These are phyloP conservation scores for Scaptomyza flava DNA, from an alignment of 2,888 invertebrate species.

Conservation along the genomic window DNA sequence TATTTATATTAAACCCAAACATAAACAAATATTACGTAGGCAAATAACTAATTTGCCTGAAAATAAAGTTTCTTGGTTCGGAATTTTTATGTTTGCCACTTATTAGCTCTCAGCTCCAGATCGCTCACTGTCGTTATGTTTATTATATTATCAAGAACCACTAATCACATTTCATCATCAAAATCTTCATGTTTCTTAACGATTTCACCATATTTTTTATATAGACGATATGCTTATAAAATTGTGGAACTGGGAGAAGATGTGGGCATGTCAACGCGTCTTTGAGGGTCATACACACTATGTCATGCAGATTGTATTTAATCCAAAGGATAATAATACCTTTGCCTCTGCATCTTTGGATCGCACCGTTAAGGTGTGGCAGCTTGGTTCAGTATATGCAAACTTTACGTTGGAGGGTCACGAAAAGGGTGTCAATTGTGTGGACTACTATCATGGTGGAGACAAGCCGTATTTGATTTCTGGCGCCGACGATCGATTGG, in stretches of 20 bases:
- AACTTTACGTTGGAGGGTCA: slow-evolving; percentile 99
- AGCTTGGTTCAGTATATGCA: slow-evolving; percentile 97
- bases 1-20: too few species aligned
- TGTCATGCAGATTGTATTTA: slow-evolving; percentile 99
- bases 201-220: slow-evolving; percentile 17
- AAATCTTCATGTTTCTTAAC: background rate
- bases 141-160: background rate
- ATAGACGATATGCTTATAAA: slow-evolving; percentile 99
- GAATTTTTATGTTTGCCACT: too few species aligned
- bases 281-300: slow-evolving; percentile 99
- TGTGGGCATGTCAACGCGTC: slow-evolving; percentile 98
- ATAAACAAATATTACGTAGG: background rate
- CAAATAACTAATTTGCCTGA: too few species aligned
- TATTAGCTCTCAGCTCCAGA: too few species aligned
- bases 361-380: slow-evolving; percentile 99
- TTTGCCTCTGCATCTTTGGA: slow-evolving; percentile 99
- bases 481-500: slow-evolving; percentile 98
- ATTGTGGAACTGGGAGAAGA: slow-evolving; percentile 99
- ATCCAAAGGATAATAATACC: slow-evolving; percentile 99
- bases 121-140: background rate
- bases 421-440: slow-evolving; percentile 99
- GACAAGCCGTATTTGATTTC: slow-evolving; percentile 99
- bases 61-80: too few species aligned
- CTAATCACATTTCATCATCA: background rate
- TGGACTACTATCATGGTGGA: slow-evolving; percentile 99